These are phyloP conservation scores for Coenonympha arcania DNA, from an alignment of 2,888 invertebrate species.

Conservation along the genomic window DNA sequence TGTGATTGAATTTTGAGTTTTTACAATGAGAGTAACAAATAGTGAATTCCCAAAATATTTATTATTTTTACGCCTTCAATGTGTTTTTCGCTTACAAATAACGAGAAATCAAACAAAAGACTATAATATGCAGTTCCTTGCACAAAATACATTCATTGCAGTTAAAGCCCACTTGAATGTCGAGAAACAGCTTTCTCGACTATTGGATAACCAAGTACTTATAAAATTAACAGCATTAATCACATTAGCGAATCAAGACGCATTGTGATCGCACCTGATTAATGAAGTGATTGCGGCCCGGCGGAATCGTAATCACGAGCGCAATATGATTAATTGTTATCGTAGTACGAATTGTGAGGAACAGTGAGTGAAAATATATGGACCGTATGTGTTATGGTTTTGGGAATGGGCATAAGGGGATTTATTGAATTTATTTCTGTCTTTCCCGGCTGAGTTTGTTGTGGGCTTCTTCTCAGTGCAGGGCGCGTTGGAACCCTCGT, in stretches of 20 bases:
- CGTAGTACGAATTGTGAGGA: conserved; percentile 11
- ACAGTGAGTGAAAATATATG: conserved; percentile 12
- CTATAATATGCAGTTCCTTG: too few species aligned
- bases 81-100: too few species aligned
- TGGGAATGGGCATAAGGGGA: not conserved
- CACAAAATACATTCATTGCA: not conserved
- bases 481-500: too few species aligned
- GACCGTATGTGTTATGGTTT: not conserved
- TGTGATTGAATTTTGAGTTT: too few species aligned
- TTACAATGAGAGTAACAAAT: too few species aligned
- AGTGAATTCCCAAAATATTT: too few species aligned
- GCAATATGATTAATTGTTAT: conserved; percentile 56
- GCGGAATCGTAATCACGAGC: conserved; percentile 44
- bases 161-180: not conserved
- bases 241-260: conserved; percentile 64
- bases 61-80: too few species aligned
- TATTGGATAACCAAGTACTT: not conserved
- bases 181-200: not conserved
- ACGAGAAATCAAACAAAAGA: too few species aligned
- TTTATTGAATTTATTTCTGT: too few species aligned
- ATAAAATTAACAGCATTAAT: conserved; percentile 50
- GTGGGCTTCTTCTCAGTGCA: too few species aligned
- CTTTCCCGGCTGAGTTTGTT: too few species aligned
- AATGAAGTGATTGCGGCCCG: conserved; percentile 41
- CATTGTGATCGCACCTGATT: conserved; percentile 55